Percentiles rank a stretch among this genome's conserved stretches.
phyloP scores from a whole-genome alignment of 2,888 invertebrate species.

The Meiosimyza platycephala region DNA sequence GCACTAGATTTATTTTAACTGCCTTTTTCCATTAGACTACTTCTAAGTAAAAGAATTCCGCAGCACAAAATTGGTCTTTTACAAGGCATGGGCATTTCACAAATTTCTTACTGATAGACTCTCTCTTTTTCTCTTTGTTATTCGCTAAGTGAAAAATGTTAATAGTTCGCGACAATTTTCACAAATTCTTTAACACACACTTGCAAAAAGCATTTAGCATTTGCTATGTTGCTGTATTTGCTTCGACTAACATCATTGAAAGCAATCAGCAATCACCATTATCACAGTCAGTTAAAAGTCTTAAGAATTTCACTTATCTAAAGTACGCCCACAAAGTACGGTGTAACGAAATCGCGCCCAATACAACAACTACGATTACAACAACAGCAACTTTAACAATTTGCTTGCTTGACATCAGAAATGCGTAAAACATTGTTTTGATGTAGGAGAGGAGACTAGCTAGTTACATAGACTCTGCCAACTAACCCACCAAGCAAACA shows the following conservation, averaged over 20 bases:
- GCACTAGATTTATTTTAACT: too few relatives aligned
- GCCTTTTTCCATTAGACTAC: too few relatives aligned
- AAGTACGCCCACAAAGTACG: slow-evolving; percentile 65
- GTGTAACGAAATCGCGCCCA: slow-evolving; percentile 51
- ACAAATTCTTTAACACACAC: slow-evolving; percentile 51
- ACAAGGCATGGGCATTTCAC: too few relatives aligned
- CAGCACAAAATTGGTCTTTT: too few relatives aligned
- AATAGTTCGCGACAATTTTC: slow-evolving; percentile 63
- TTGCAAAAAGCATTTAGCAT: slow-evolving; percentile 10
- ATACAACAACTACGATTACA: slow-evolving; percentile 46
- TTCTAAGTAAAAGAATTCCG: too few relatives aligned
- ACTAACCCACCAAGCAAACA: too few relatives aligned
- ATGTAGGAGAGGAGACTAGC: slow-evolving; percentile 19
- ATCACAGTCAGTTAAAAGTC: neutral
- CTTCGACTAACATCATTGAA: too few relatives aligned
- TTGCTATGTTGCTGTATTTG: too few relatives aligned
- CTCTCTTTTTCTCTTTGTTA: neutral
- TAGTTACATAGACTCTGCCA: slow-evolving; percentile 1
- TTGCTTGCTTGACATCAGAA: slow-evolving; percentile 65
- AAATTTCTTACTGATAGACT: too few relatives aligned
- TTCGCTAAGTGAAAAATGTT: slow-evolving; percentile 46
- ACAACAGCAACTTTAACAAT: slow-evolving; percentile 60
- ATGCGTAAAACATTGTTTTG: slow-evolving; percentile 54
- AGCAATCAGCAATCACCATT: neutral
- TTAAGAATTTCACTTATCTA: slow-evolving; percentile 61